Percentiles rank a stretch among this genome's conserved stretches.
These are phyloP conservation scores for Chaetodon trifasciatus DNA, from an alignment of 2,797 vertebrate species.

Conservation along the genomic window DNA sequence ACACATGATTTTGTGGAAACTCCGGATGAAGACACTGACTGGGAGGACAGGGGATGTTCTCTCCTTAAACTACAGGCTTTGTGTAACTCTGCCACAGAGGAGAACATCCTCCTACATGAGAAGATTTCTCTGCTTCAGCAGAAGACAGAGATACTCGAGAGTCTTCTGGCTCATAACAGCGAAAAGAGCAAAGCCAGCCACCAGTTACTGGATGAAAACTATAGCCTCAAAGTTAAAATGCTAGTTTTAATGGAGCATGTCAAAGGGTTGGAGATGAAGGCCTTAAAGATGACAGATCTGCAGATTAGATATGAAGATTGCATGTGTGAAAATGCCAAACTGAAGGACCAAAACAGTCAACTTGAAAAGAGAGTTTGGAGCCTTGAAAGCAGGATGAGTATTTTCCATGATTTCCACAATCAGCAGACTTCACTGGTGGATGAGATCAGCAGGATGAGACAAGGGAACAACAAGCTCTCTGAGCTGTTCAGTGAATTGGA, in stretches of 20 bases:
- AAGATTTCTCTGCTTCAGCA: slow-evolving; percentile 84
- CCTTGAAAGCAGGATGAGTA: slow-evolving; percentile 66
- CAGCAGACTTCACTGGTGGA: slow-evolving; percentile 52
- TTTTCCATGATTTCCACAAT: slow-evolving; percentile 65
- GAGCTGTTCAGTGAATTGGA: slow-evolving; percentile 82
- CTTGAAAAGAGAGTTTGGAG: slow-evolving; percentile 74
- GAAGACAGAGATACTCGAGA: slow-evolving; percentile 78
- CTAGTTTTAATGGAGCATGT: slow-evolving; percentile 69
- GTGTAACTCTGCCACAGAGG: slow-evolving; percentile 59
- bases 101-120: slow-evolving; percentile 82
- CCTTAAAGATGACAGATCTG: slow-evolving; percentile 55
- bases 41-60: slow-evolving; percentile 40
- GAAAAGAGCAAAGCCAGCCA: slow-evolving; percentile 70
- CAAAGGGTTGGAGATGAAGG: slow-evolving; percentile 67
- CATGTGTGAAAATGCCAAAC: slow-evolving; percentile 74
- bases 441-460: slow-evolving; percentile 78
- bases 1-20: slow-evolving; percentile 37
- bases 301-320: slow-evolving; percentile 70
- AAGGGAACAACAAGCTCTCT: slow-evolving; percentile 76
- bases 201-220: slow-evolving; percentile 78
- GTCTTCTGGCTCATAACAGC: slow-evolving; percentile 61
- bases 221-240: slow-evolving; percentile 76
- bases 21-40: slow-evolving; percentile 36
- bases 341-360: slow-evolving; percentile 70
- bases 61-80: slow-evolving; percentile 47